Percentiles rank a stretch among this genome's conserved stretches.
phyloP scores from a whole-genome alignment of 2,113 vertebrate species.

The Pomatostomus ruficeps region DNA sequence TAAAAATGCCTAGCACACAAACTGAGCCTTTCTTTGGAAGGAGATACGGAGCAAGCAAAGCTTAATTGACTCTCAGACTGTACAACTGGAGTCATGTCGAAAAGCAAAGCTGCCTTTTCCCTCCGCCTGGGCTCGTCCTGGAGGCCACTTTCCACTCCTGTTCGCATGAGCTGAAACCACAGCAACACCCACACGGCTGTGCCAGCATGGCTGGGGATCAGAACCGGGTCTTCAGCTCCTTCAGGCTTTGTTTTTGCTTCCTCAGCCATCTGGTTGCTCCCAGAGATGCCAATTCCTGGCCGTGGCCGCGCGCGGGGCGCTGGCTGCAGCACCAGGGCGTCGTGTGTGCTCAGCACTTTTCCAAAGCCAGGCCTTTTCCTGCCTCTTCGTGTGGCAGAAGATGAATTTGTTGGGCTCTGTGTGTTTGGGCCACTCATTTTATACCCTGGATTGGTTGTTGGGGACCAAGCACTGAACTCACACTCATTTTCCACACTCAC shows the following conservation, averaged over 20 bases:
- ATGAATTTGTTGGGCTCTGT: too few species aligned
- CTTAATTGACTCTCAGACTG: conserved; percentile 15
- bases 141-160: conserved; percentile 43
- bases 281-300: not conserved
- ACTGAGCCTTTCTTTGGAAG: conserved; percentile 22
- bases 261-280: not conserved
- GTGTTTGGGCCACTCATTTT: not conserved
- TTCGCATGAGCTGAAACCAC: conserved; percentile 1
- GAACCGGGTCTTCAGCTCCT: not conserved
- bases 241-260: not conserved
- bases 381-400: not conserved
- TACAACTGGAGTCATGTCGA: not conserved
- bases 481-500: rapidly evolving
- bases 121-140: not conserved
- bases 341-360: not conserved
- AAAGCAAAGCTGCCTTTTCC: conserved; percentile 25
- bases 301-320: rapidly evolving
- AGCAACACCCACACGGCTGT: not conserved
- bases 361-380: not conserved
- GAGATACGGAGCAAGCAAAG: not conserved
- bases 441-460: not conserved
- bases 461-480: not conserved
- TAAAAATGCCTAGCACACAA: conserved; percentile 18
- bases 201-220: not conserved
- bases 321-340: not conserved